phyloP scores from a whole-genome alignment of 2,888 invertebrate genomes.

The Erannis defoliaria region DNA sequence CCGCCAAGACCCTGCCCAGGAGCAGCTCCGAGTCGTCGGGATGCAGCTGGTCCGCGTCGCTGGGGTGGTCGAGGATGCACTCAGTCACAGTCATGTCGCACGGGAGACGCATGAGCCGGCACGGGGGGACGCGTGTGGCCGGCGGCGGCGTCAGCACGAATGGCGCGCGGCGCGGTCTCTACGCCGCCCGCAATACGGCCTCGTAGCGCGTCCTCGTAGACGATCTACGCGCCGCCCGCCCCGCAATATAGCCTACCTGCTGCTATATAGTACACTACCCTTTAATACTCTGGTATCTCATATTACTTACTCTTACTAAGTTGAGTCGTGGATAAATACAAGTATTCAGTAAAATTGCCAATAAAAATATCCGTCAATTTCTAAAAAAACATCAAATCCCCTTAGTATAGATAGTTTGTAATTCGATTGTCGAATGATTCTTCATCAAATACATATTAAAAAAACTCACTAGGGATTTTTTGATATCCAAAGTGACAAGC shows the following conservation, averaged over 20 bases:
- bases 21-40: slow-evolving; percentile 75
- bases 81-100: slow-evolving; percentile 81
- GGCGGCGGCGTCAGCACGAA: slow-evolving; percentile 83
- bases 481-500: too few species aligned
- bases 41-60: slow-evolving; percentile 55
- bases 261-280: slow-evolving; percentile 1
- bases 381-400: too few species aligned
- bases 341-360: background rate
- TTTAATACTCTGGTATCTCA: background rate
- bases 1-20: slow-evolving; percentile 82
- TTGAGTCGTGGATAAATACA: background rate
- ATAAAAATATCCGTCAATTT: too few species aligned
- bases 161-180: slow-evolving; percentile 78
- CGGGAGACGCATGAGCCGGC: slow-evolving; percentile 79
- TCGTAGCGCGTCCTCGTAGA: slow-evolving; percentile 63
- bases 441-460: too few species aligned
- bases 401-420: too few species aligned
- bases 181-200: slow-evolving; percentile 71
- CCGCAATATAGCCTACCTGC: slow-evolving; percentile 55
- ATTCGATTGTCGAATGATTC: too few species aligned
- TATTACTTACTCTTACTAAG: background rate
- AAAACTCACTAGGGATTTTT: too few species aligned
- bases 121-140: slow-evolving; percentile 79
- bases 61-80: slow-evolving; percentile 67
- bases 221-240: slow-evolving; percentile 66